Evolutionary conservation across 2,113 vertebrate genomes (phyloP).

Genomic region (Cephalopterus ornatus): DNA sequence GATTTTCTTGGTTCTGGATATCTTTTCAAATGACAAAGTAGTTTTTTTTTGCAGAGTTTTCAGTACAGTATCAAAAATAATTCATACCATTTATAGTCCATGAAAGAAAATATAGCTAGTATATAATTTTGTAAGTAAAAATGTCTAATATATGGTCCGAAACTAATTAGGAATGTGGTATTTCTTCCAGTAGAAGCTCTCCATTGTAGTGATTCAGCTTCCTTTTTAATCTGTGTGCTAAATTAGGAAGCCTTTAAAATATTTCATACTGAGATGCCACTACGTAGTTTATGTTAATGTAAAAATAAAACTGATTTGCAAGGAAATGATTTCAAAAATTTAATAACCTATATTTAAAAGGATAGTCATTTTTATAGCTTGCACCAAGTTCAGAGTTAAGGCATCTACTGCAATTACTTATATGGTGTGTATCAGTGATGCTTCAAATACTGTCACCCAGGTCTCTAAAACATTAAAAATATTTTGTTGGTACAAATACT

Average conservation of each 20-base stretch:
- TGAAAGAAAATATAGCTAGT: constrained; percentile 25
- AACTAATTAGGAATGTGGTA: constrained; percentile 59
- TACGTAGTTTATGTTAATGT: constrained; percentile 45
- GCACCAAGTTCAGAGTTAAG: constrained; percentile 51
- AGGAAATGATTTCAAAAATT: constrained; percentile 58
- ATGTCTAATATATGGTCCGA: constrained; percentile 34
- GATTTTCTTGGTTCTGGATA: background rate
- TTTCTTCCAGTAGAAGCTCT: constrained; percentile 38
- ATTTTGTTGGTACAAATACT: background rate
- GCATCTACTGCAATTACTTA: constrained; percentile 22
- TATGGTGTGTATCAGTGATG: background rate
- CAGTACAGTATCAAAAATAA: background rate
- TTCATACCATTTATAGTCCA: background rate
- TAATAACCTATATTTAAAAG: constrained; percentile 66
- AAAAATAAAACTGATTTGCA: constrained; percentile 73
- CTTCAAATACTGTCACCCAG: background rate
- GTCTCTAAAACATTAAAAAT: background rate
- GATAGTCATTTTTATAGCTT: constrained; percentile 58
- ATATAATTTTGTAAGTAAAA: constrained; percentile 25
- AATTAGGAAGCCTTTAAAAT: constrained; percentile 53
- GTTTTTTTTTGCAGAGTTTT: background rate
- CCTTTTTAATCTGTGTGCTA: constrained; percentile 28
- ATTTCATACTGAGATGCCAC: constrained; percentile 31
- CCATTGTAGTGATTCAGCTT: constrained; percentile 30
- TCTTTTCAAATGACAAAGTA: background rate